Evolutionary conservation across 2,888 invertebrate species (phyloP).

Genomic region (Ptychoptera contaminata): DNA sequence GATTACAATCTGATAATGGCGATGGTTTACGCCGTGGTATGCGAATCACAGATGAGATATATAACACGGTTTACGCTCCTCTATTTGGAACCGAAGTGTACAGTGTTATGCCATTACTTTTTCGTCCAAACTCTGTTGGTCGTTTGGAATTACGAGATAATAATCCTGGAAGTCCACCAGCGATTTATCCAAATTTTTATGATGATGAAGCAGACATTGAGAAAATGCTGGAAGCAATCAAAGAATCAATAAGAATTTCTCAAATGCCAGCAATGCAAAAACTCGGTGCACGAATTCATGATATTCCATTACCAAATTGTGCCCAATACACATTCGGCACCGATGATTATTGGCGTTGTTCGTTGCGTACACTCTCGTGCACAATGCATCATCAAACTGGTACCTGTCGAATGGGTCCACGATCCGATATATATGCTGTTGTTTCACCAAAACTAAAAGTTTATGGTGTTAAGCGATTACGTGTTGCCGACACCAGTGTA

Average conservation of each 20-base stretch:
- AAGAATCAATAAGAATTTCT: constrained; percentile 41
- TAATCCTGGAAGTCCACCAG: constrained; percentile 58
- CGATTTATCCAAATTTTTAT: constrained; percentile 66
- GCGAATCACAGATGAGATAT: constrained; percentile 38
- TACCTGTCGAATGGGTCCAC: constrained; percentile 52
- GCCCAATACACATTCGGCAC: constrained; percentile 31
- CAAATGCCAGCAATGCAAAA: constrained; percentile 41
- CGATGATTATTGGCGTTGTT: constrained; percentile 53
- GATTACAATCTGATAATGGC: constrained; percentile 42
- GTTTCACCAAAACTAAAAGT: constrained; percentile 44
- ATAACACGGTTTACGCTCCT: constrained; percentile 39
- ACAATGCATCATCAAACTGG: constrained; percentile 46
- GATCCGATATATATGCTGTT: constrained; percentile 39
- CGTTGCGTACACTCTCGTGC: constrained; percentile 37
- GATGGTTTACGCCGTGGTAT: constrained; percentile 37
- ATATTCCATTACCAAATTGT: constrained; percentile 36
- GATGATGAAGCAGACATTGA: constrained; percentile 44
- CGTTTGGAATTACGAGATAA: constrained; percentile 44
- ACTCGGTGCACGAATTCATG: constrained; percentile 36
- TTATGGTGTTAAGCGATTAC: constrained; percentile 37
- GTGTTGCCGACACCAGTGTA: constrained; percentile 49
- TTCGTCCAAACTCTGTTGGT: constrained; percentile 59
- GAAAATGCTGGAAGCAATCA: constrained; percentile 43
- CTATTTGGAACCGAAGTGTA: constrained; percentile 39
- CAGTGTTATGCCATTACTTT: constrained; percentile 48